Evolutionary conservation across 2,888 invertebrate species (phyloP).

Genomic region (Idaea biselata): DNA sequence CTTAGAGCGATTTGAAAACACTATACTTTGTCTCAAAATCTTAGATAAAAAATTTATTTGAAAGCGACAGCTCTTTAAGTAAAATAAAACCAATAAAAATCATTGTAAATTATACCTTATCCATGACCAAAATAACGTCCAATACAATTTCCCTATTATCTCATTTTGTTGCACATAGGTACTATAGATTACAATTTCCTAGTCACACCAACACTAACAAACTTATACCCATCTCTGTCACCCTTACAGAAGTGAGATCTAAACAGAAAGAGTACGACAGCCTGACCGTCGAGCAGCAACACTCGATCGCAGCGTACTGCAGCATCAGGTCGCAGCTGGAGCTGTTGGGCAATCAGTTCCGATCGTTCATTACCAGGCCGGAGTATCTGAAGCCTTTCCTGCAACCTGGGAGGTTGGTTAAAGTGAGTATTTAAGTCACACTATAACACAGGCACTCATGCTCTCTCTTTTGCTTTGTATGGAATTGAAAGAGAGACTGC

Average conservation of each 20-base stretch:
- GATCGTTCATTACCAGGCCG: conserved; percentile 90
- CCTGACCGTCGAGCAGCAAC: conserved; percentile 86
- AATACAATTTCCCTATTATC: too few relatives aligned
- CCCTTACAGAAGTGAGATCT: conserved; percentile 81
- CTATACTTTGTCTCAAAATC: too few relatives aligned
- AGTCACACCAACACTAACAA: background rate
- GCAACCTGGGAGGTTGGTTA: conserved; percentile 95
- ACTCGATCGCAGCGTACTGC: conserved; percentile 90
- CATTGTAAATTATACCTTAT: too few relatives aligned
- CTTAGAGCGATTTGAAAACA: too few relatives aligned
- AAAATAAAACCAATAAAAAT: too few relatives aligned
- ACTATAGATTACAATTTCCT: background rate
- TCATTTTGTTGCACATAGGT: background rate
- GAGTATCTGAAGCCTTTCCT: conserved; percentile 95
- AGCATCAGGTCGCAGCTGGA: conserved; percentile 91
- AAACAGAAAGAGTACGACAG: conserved; percentile 84
- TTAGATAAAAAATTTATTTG: too few relatives aligned
- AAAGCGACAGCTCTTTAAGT: too few relatives aligned
- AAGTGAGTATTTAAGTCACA: conserved; percentile 78
- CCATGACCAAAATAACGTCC: too few relatives aligned
- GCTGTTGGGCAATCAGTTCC: conserved; percentile 86
- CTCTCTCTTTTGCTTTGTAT: too few relatives aligned
- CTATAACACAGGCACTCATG: too few relatives aligned
- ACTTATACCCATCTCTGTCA: conserved; percentile 8
- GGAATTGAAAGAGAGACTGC: too few relatives aligned